Percentiles rank a stretch among this genome's conserved stretches.
Evolutionary conservation across 2,888 invertebrate genomes (phyloP).

Genomic region (Gerris lacustris): DNA sequence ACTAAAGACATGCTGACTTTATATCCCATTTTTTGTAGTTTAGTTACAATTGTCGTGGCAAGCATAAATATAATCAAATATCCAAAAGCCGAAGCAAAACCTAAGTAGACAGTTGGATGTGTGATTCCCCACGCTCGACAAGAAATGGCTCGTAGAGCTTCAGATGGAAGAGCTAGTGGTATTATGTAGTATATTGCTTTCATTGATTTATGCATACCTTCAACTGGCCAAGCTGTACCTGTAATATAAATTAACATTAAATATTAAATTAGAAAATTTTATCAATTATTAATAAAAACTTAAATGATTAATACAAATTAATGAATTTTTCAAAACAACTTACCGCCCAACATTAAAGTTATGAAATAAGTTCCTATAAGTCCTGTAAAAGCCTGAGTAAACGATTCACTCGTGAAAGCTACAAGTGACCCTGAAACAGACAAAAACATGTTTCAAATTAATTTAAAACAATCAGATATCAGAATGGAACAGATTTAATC

Average conservation of each 20-base stretch:
- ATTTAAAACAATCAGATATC: too few species aligned
- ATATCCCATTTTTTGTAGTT: neutral
- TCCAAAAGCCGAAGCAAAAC: conserved; percentile 51
- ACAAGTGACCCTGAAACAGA: too few species aligned
- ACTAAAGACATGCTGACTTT: neutral
- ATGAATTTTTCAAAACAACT: neutral
- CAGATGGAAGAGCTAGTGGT: conserved; percentile 69
- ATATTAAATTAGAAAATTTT: too few species aligned
- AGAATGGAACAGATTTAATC: too few species aligned
- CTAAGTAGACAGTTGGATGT: conserved; percentile 57
- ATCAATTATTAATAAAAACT: too few species aligned
- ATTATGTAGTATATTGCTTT: conserved; percentile 50
- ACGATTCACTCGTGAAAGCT: too few species aligned
- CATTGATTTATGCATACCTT: conserved; percentile 40
- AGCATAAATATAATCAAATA: conserved; percentile 49
- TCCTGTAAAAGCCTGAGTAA: too few species aligned
- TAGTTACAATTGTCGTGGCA: neutral
- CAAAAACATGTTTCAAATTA: too few species aligned
- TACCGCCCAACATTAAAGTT: neutral
- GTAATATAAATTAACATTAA: neutral
- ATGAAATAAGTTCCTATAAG: neutral
- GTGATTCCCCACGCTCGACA: conserved; percentile 59
- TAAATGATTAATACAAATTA: too few species aligned
- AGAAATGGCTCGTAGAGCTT: conserved; percentile 60
- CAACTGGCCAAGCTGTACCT: conserved; percentile 27